Evolutionary conservation across 2,888 invertebrate species (phyloP).

Genomic region (Hypercompe scribonia): DNA sequence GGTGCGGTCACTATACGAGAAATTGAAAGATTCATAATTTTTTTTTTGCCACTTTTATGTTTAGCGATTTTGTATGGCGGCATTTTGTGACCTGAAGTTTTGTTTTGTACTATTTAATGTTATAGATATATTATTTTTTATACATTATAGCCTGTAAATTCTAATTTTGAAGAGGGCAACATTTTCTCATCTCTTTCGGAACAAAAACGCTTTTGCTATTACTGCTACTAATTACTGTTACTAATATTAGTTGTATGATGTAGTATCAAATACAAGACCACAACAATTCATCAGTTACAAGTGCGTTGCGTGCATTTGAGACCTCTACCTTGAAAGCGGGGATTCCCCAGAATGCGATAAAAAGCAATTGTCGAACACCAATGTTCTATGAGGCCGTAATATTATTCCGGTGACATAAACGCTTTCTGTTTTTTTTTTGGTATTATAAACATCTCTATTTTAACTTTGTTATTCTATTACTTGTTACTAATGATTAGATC

Average conservation of each 20-base stretch:
- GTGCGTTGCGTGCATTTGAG: not conserved
- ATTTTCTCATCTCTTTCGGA: too few species aligned
- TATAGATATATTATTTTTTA: not conserved
- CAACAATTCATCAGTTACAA: not conserved
- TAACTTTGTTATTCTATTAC: not conserved
- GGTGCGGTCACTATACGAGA: conserved; percentile 38
- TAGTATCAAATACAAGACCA: too few species aligned
- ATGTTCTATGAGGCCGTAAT: not conserved
- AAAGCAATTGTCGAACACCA: not conserved
- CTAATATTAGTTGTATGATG: not conserved
- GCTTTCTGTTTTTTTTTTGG: not conserved
- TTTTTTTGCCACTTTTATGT: conserved; percentile 12
- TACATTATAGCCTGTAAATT: not conserved
- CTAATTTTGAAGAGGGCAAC: too few species aligned
- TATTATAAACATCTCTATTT: not conserved
- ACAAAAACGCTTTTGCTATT: not conserved
- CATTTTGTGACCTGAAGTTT: not conserved
- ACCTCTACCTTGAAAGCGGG: too few species aligned
- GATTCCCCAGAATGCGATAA: not conserved
- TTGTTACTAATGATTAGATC: not conserved
- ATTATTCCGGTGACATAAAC: not conserved
- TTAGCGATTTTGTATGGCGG: not conserved
- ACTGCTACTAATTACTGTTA: not conserved
- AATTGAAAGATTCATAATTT: conserved; percentile 27
- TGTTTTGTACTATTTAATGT: not conserved